Evolutionary conservation across 2,888 invertebrate species (phyloP).

Genomic region (Harpagoxenus sublaevis): DNA sequence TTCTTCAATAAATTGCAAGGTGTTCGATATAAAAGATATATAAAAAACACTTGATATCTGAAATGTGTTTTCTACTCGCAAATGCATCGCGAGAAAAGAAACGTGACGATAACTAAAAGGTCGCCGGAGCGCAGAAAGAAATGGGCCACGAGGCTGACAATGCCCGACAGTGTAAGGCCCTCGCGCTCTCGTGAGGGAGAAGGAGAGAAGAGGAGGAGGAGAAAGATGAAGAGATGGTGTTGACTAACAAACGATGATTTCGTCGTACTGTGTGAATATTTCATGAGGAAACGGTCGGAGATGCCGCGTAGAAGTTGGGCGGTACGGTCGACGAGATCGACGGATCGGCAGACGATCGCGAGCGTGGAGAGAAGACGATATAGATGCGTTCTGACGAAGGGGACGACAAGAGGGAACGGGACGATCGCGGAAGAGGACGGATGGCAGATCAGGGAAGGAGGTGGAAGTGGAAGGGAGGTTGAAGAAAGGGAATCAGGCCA

Average conservation of each 20-base stretch:
- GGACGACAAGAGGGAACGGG: conserved; percentile 13
- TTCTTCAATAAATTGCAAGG: neutral
- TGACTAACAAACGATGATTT: conserved; percentile 82
- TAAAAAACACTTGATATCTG: neutral
- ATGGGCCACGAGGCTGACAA: conserved; percentile 61
- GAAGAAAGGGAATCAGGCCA: conserved; percentile 64
- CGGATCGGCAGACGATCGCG: conserved; percentile 45
- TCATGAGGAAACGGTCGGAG: conserved; percentile 77
- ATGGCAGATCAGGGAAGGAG: conserved; percentile 18
- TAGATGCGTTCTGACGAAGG: conserved; percentile 8
- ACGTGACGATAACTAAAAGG: neutral
- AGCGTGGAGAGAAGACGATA: conserved; percentile 9
- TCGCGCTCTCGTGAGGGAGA: conserved; percentile 27
- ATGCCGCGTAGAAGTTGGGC: conserved; percentile 45
- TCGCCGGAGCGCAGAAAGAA: conserved; percentile 52
- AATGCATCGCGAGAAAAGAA: conserved; percentile 20
- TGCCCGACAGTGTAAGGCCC: conserved; percentile 11
- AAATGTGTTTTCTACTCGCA: neutral
- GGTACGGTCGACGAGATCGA: conserved; percentile 40
- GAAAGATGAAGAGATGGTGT: conserved; percentile 59
- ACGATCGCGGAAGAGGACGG: conserved; percentile 52
- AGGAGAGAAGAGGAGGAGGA: conserved; percentile 19
- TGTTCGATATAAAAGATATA: neutral
- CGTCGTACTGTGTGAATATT: conserved; percentile 82
- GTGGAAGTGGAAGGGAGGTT: conserved; percentile 12